Percentiles rank a stretch among this genome's conserved stretches.
These are phyloP conservation scores for Cheilosia urbana DNA, from an alignment of 2,888 invertebrate species.

Conservation along the genomic window DNA sequence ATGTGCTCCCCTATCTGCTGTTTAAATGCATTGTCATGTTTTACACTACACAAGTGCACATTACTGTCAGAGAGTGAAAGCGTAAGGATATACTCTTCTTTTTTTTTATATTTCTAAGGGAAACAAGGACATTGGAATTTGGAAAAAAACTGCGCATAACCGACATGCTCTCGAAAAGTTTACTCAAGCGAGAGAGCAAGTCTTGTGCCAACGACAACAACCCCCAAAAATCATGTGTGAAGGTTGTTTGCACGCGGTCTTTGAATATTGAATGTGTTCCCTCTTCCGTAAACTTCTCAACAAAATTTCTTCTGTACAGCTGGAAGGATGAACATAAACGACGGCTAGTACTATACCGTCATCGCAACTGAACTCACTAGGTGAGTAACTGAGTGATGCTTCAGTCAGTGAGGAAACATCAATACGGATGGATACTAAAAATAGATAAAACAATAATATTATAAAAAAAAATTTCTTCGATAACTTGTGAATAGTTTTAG, in stretches of 20 bases:
- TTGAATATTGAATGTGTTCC: constrained; percentile 19
- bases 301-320: constrained; percentile 54
- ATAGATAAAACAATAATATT: constrained; percentile 47
- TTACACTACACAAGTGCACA: constrained; percentile 45
- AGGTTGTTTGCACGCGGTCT: constrained; percentile 64
- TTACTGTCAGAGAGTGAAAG: constrained; percentile 57
- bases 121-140: constrained; percentile 74
- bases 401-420: constrained; percentile 58
- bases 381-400: constrained; percentile 62
- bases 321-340: constrained; percentile 64
- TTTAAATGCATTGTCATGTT: constrained; percentile 48
- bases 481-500: constrained; percentile 21
- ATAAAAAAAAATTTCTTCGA: constrained; percentile 24
- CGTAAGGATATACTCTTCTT: constrained; percentile 32
- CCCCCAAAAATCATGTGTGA: constrained; percentile 65
- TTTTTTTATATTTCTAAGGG: constrained; percentile 21
- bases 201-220: constrained; percentile 51
- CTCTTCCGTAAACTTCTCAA: constrained; percentile 48
- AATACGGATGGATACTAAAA: constrained; percentile 68
- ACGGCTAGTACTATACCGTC: constrained; percentile 32
- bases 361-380: constrained; percentile 44
- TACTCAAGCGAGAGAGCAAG: constrained; percentile 46
- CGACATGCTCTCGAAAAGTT: constrained; percentile 35
- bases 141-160: constrained; percentile 64
- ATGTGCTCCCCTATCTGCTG: constrained; percentile 57